A percentile compares a stretch with the other conserved stretches of the same genome.
These are phyloP conservation scores for Cossypha caffra DNA, from an alignment of 2,797 vertebrate species.

Conservation along the genomic window DNA sequence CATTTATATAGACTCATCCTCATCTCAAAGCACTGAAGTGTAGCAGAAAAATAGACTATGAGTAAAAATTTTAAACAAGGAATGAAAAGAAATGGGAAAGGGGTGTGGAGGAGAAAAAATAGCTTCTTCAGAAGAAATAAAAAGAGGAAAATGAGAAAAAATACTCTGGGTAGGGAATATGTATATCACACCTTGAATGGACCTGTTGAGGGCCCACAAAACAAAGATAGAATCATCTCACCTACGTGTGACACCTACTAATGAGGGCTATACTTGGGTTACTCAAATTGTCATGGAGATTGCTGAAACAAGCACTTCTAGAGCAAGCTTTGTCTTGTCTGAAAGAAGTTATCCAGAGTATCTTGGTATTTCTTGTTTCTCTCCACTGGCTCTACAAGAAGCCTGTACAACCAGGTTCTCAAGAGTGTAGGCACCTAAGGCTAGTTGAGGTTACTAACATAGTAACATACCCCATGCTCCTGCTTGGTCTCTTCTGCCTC, in stretches of 20 bases:
- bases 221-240: background rate
- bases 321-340: background rate
- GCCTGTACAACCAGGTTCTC: background rate
- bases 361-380: background rate
- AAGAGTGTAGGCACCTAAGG: background rate
- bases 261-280: background rate
- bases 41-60: background rate
- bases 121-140: background rate
- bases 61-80: background rate
- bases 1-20: background rate
- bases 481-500: background rate
- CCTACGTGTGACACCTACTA: background rate
- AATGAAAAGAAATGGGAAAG: background rate
- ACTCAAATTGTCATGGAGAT: background rate
- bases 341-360: background rate
- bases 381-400: background rate
- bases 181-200: background rate
- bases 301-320: background rate
- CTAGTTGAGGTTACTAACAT: background rate
- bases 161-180: background rate
- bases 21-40: background rate
- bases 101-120: background rate
- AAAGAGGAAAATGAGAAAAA: background rate
- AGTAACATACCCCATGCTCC: accelerated
- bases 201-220: background rate